A percentile compares a stretch with the other conserved stretches of the same genome.
Conservation (phyloP, 2,888 invertebrate genomes). For the Pristionchus entomophagus region DNA sequence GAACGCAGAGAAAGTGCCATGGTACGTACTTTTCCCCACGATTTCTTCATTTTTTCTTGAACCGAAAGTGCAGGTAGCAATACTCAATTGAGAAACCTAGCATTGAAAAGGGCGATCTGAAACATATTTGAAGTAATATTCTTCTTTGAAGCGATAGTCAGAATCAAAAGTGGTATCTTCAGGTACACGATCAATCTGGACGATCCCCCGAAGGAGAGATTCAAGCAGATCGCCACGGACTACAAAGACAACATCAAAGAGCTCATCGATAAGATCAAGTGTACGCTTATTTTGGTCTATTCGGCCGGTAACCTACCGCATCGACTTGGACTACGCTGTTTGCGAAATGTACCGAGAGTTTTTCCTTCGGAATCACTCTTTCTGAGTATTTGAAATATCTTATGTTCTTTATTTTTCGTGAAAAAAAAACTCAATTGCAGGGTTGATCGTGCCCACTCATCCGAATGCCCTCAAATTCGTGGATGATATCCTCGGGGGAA, state of each 20-base stretch:
- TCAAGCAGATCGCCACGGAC: conserved; percentile 63
- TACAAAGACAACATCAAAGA: conserved; percentile 68
- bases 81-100: too few species aligned
- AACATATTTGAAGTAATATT: not conserved
- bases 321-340: too few species aligned
- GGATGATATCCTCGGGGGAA: conserved; percentile 64
- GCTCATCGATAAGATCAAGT: conserved; percentile 61
- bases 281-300: not conserved
- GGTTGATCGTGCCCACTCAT: conserved; percentile 61
- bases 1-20: conserved; percentile 61
- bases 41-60: not conserved
- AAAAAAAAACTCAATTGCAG: too few species aligned
- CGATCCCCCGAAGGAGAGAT: conserved; percentile 62
- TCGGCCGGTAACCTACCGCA: too few species aligned
- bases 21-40: conserved; percentile 53
- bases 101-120: too few species aligned
- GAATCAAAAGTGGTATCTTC: not conserved
- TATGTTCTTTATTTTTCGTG: too few species aligned
- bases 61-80: too few species aligned
- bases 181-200: conserved; percentile 73
- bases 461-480: conserved; percentile 61
- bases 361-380: too few species aligned
- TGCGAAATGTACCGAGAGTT: too few species aligned
- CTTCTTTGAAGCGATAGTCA: not conserved
- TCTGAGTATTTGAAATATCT: too few species aligned